Evolutionary conservation across 2,113 vertebrate genomes (phyloP).

Genomic region (Chrysemys picta): DNA sequence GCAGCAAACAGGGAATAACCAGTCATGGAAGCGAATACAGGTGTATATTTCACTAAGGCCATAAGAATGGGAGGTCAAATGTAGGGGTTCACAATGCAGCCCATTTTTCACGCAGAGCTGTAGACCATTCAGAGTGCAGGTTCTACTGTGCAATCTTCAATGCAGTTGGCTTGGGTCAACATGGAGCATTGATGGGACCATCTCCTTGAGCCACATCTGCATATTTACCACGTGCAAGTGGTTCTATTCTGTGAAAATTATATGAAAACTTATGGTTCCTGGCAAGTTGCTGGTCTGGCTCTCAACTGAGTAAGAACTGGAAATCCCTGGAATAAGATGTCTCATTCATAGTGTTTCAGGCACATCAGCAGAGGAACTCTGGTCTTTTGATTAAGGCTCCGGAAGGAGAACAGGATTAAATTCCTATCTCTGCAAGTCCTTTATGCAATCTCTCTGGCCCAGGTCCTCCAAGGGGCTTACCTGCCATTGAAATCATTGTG

Average conservation of each 20-base stretch:
- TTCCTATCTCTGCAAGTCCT: background rate
- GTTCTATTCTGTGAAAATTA: rapidly evolving
- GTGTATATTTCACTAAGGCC: background rate
- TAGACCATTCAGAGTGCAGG: background rate
- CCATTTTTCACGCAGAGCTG: background rate
- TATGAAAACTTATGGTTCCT: rapidly evolving
- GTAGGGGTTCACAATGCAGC: background rate
- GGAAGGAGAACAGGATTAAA: background rate
- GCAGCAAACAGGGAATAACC: background rate
- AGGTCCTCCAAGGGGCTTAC: no score
- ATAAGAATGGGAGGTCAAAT: rapidly evolving
- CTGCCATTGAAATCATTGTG: no score
- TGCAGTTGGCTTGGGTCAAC: background rate
- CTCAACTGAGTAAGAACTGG: background rate
- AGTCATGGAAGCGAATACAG: background rate
- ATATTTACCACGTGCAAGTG: background rate
- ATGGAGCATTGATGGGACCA: background rate
- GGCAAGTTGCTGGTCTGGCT: background rate
- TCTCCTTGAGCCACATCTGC: background rate
- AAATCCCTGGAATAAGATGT: background rate
- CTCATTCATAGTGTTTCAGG: background rate
- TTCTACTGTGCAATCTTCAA: background rate
- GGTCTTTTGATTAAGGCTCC: background rate
- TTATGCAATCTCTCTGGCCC: background rate
- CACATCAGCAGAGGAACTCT: background rate